These are phyloP conservation scores for Merops nubicus DNA, from an alignment of 2,113 vertebrate species.

Conservation along the genomic window DNA sequence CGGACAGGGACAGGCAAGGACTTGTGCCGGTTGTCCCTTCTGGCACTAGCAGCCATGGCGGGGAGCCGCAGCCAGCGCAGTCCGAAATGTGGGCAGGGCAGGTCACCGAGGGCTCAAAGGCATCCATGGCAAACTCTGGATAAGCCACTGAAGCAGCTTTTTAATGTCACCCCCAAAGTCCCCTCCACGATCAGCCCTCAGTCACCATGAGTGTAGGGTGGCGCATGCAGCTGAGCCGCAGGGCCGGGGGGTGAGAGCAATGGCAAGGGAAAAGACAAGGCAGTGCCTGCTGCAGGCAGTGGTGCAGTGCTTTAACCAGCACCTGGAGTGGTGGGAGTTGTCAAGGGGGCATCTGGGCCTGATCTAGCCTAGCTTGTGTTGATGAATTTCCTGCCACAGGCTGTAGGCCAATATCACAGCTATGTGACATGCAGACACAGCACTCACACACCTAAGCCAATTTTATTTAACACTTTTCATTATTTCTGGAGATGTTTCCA, in stretches of 20 bases:
- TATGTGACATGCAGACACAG: not conserved
- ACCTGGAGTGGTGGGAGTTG: not conserved
- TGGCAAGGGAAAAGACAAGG: not conserved
- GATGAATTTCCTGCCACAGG: accelerated
- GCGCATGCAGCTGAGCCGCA: not conserved
- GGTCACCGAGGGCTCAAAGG: not conserved
- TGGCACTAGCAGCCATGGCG: not conserved
- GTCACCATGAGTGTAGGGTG: not conserved
- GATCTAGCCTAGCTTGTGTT: not conserved
- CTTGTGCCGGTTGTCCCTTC: not conserved
- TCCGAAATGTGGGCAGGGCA: not conserved
- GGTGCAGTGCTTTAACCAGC: not conserved
- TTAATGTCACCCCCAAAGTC: not conserved
- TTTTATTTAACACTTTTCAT: not conserved
- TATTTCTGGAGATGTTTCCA: not conserved
- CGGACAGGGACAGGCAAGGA: not conserved
- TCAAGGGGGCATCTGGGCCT: not conserved
- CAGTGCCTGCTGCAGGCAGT: not conserved
- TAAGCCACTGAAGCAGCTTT: not conserved
- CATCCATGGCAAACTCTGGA: not conserved
- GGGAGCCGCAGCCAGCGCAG: not conserved
- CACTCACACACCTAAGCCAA: not conserved
- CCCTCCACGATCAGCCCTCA: accelerated
- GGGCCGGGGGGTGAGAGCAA: not conserved
- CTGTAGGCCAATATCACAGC: not conserved